Evolutionary conservation across 2,888 invertebrate species (phyloP), one percentile per base, ranked within the genome.

Genomic region (Elmis aenea): DNA sequence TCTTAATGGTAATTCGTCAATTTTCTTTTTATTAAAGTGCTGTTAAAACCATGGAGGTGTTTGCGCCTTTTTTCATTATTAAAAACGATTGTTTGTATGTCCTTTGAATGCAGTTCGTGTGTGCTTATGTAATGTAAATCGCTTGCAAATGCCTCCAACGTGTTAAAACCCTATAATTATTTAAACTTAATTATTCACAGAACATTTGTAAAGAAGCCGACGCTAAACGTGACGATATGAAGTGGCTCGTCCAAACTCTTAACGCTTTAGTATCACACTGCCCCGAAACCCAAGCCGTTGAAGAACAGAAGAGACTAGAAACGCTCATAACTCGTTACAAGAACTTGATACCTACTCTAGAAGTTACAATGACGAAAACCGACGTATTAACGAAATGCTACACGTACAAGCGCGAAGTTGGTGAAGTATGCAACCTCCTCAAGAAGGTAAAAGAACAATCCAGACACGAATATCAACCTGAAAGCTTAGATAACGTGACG

Each of bases 321-420:
- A 77, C 79, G 42, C 71, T 94, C 10, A 85, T 94, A 41, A 76
- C 84, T 0, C 81, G 93, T 43, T 94, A 94, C 66, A 92, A 92
- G 63, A 88, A 88, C 58, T 72, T 95, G 6, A 87, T 93, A 54
- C 93, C 94, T 1, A 87, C 87, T 1, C 85, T 94, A 50, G 93
- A 94, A 67, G 82, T 92, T 33, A 91, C 92, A 1, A 88, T 92
- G 80, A 86, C 90, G 5, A 88, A 89, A 68, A 92, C 94, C 0
- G 91, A 93, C 55, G 85, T 92, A 0, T 85, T 91, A 57, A 87
- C 92, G 2, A 85, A 90, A 66, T 94, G 93, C 62, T 93, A 92
- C 62, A 87, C 89, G 1, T 95, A 92, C 65, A 77, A 89, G 23
- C 81, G 90, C 51, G 91, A 91, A 64, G 87, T 93, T 0, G 83